Conservation (phyloP, 2,113 vertebrate species). For the Galemys pyrenaicus region DNA sequence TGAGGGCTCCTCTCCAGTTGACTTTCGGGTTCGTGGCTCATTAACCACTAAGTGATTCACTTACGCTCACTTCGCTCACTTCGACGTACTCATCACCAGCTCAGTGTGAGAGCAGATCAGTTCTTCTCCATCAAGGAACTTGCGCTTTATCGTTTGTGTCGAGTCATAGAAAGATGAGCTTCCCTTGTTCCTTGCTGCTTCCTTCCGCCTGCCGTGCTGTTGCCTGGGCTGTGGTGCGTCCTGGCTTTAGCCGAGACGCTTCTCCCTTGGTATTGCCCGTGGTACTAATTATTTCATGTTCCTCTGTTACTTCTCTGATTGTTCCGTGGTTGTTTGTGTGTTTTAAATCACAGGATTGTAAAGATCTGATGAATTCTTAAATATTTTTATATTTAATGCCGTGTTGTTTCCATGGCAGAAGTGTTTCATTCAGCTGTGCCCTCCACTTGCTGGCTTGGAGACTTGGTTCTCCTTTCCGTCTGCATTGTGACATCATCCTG, state of each 20-base stretch:
- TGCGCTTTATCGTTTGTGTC: neutral
- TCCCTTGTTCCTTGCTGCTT: neutral
- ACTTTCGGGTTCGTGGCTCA: constrained; percentile 35
- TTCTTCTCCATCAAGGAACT: constrained; percentile 11
- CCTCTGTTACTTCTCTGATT: neutral
- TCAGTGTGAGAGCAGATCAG: neutral
- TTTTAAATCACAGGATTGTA: neutral
- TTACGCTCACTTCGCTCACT: too few species aligned
- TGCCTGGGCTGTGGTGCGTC: neutral
- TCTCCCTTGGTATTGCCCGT: neutral
- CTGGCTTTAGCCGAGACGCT: neutral
- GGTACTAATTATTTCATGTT: neutral
- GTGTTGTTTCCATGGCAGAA: neutral
- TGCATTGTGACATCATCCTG: neutral
- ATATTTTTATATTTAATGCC: neutral
- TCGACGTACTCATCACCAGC: neutral
- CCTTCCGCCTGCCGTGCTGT: neutral
- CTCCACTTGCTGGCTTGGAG: neutral
- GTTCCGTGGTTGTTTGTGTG: neutral
- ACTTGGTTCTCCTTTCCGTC: constrained; percentile 8
- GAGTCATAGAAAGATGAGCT: neutral
- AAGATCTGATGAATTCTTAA: neutral
- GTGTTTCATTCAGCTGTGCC: neutral
- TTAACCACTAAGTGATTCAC: neutral
- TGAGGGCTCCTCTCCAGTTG: constrained; percentile 24